Evolutionary conservation across 1,140 invertebrate species (phyloP).

Genomic region (Drosophila obscura): DNA sequence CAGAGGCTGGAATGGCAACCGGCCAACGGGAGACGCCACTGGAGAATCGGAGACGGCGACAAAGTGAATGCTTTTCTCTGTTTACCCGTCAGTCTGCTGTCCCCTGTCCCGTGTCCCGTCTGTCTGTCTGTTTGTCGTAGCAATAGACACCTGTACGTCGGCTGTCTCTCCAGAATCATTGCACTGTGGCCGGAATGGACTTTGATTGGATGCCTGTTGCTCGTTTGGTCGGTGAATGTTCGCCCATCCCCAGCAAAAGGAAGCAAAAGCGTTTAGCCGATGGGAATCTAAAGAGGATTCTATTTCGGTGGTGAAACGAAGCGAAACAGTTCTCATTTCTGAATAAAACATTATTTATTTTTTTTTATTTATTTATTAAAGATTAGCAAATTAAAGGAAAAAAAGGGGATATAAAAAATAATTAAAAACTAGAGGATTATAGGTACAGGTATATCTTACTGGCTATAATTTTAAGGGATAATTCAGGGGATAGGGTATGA

Average conservation of each 20-base stretch:
- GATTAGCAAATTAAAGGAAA: too few species aligned
- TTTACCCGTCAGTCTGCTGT: conserved; percentile 39
- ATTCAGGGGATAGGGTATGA: too few species aligned
- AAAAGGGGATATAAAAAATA: too few species aligned
- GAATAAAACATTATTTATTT: too few species aligned
- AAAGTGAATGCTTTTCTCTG: conserved; percentile 75
- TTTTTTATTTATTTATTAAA: too few species aligned
- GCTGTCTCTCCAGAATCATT: conserved; percentile 46
- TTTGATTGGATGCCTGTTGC: conserved; percentile 27
- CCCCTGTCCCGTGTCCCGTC: background rate
- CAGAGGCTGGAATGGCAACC: conserved; percentile 52
- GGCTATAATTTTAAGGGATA: too few species aligned
- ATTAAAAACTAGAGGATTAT: too few species aligned
- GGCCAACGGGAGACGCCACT: conserved; percentile 36
- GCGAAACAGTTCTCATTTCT: too few species aligned
- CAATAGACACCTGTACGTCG: conserved; percentile 71
- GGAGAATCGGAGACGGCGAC: conserved; percentile 31
- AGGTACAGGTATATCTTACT: too few species aligned
- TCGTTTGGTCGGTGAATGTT: background rate
- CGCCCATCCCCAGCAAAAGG: background rate
- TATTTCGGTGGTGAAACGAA: too few species aligned
- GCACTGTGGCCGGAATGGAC: conserved; percentile 35
- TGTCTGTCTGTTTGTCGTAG: conserved; percentile 68
- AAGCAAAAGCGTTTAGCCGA: conserved; percentile 27
- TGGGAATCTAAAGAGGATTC: too few species aligned